A percentile compares a stretch with the other conserved stretches of the same genome.
phyloP scores from a whole-genome alignment of 2,888 invertebrate genomes.

The Orthosia cruda region DNA sequence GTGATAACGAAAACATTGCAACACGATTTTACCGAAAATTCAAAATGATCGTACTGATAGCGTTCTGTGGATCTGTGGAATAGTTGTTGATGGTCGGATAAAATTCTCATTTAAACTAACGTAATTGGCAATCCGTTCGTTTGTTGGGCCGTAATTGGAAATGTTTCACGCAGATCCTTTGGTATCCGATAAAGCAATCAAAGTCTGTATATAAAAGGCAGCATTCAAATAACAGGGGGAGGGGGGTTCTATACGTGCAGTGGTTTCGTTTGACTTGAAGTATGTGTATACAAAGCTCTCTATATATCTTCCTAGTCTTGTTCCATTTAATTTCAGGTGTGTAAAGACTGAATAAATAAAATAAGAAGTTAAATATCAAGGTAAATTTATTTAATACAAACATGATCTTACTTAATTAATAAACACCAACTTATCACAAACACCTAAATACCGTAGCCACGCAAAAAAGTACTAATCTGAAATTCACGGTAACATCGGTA shows the following conservation, averaged over 20 bases:
- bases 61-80: too few relatives aligned
- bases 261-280: background rate
- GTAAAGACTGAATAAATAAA: background rate
- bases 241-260: background rate
- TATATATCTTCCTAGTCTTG: background rate
- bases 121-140: too few relatives aligned
- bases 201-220: too few relatives aligned
- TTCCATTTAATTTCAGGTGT: background rate
- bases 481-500: background rate
- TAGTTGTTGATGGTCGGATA: too few relatives aligned
- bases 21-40: too few relatives aligned
- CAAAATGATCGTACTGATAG: too few relatives aligned
- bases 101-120: too few relatives aligned
- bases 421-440: background rate
- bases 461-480: background rate
- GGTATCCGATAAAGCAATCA: too few relatives aligned
- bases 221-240: conserved; percentile 19
- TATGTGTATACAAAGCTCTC: background rate
- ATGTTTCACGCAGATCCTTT: too few relatives aligned
- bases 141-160: too few relatives aligned
- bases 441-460: background rate
- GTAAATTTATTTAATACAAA: background rate
- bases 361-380: background rate
- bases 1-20: too few relatives aligned
- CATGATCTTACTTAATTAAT: background rate